Percentiles rank a stretch among this genome's conserved stretches.
Conservation (phyloP, 1,140 invertebrate species). For the Ladona fulva region DNA sequence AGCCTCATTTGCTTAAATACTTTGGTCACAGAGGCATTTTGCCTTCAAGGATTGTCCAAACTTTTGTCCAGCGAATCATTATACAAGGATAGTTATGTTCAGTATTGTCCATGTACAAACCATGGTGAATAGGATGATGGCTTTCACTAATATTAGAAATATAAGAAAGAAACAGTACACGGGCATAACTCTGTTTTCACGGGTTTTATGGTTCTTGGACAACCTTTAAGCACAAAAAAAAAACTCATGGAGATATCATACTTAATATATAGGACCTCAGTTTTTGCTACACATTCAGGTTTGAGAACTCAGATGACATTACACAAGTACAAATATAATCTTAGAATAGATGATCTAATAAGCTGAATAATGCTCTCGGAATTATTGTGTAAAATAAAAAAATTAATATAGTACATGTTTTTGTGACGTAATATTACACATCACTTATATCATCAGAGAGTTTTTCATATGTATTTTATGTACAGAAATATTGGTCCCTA, state of each 20-base stretch:
- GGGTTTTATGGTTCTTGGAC: constrained; percentile 8
- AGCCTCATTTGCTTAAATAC: neutral
- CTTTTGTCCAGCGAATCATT: constrained; percentile 4
- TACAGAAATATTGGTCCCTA: constrained; percentile 9
- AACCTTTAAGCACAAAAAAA: constrained; percentile 10
- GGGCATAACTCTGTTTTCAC: constrained; percentile 8
- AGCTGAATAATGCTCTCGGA: constrained; percentile 8
- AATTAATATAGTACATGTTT: constrained; percentile 11
- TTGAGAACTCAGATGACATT: constrained; percentile 9
- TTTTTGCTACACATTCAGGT: constrained; percentile 9
- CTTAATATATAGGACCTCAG: constrained; percentile 9
- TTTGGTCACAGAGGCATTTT: neutral
- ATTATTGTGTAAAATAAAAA: constrained; percentile 7
- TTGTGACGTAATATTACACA: constrained; percentile 10
- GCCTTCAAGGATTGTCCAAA: constrained; percentile 4
- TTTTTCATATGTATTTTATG: constrained; percentile 11
- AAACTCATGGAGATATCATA: constrained; percentile 6
- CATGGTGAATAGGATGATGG: constrained; percentile 4
- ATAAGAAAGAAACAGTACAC: constrained; percentile 4
- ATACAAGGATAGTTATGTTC: constrained; percentile 2
- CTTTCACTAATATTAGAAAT: neutral
- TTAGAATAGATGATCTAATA: constrained; percentile 3
- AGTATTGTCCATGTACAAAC: constrained; percentile 9
- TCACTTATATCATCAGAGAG: constrained; percentile 9
- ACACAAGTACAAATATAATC: constrained; percentile 10